Evolutionary conservation across 2,113 vertebrate genomes (phyloP), one percentile per base, ranked within the genome.

Genomic region (Cebidichthys violaceus): DNA sequence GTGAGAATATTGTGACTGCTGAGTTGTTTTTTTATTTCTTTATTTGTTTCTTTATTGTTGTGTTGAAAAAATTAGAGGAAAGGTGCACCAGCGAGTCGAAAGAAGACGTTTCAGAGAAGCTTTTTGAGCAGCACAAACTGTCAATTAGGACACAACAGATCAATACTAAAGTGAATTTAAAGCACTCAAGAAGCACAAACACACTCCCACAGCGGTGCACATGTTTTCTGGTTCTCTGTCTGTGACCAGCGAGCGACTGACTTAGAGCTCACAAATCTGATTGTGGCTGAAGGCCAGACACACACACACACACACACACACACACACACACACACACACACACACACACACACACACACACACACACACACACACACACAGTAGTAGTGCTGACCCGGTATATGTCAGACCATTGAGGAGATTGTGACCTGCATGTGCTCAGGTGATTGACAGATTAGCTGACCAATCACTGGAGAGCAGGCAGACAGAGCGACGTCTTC

Each of bases 201-300:
- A 31, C 52, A 47, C 29, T 77, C 70, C 41, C 61, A 54, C 62
- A 70, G 65, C 22, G 4, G n/a, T 10, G 33, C 69, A 82, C 77
- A 83, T 47, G 57, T 75, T 79, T 67, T 41, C 71, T 78, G 54
- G 1, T 73, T 81, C 31, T 45, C 60, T 45, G 13, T 15, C 43
- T 45, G 10, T 14, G 43, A 13, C 13, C 43, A 45, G 13, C 43
- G 14, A 45, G 14, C 14, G 43, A 45, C 43, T 45, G 43, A 14
- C 43, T 45, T 4, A 4, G 11, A 45, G 43, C 43, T 45, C 43
- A 54, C 50, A 54, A n/a, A 54, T 54, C 22, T 3, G 50, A n/a
- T 54, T n/a, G 22, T 54, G 50, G 50, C 9, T 54, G 50, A 54
- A 22, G 2, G 50, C 50, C 50, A n/a, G 9, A 54, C 50, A n/a